Base-by-base conservation (phyloP, 53 echinoderm and acorn worm species). In the Crossaster papposus region DNA sequence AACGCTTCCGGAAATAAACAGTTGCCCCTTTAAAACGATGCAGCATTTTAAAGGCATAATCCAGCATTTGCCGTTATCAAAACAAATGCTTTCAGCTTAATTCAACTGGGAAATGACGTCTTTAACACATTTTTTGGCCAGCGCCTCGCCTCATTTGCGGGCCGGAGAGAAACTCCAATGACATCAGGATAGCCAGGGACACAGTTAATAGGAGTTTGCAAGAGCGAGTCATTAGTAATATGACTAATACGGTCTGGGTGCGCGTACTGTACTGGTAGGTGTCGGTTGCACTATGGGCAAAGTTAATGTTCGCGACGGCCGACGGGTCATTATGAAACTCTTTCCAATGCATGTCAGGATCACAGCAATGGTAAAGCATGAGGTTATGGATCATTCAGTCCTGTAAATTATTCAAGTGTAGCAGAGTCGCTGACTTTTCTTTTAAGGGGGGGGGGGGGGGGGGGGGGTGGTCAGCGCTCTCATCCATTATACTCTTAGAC, bases 341-440 rank as follows among this genome's bases (percentile, higher is more conserved):
- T 5, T 36, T 30, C 29, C 70, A 23, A 36, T 23, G 7, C 14
- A 62, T 80, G 36, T 58, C 34, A 22, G 26, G 31, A 58, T 58
- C 80, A 58, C 18, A 53, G 80, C 33, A 28, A 80, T 32, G 18
- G 55, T 54, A 58, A n/a, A 54, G 36, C 51, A 80, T 31, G 18
- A 34, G 80, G 62, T 14, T 55, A 80, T 58, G 55, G 80, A 58
- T 54, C 80, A 80, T 80, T 80, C 80, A 30, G 23, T 58, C 30
- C 3, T 62, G 34, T 80, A 58, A 80, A 80, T 80, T 80, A 80
- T 80, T 80, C 55, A 80, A 62, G 80, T 80, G 58, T 33, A 8
- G 62, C 36, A 52, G 62, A 58, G 55, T 51, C 28, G 51, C 38
- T 51, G 78, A 34, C 23, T 53, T 53, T 58, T 14, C 17, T 80